A percentile compares a stretch with the other conserved stretches of the same genome.
Conservation (phyloP, 2,113 vertebrate genomes). For the Neoarius graeffei region DNA sequence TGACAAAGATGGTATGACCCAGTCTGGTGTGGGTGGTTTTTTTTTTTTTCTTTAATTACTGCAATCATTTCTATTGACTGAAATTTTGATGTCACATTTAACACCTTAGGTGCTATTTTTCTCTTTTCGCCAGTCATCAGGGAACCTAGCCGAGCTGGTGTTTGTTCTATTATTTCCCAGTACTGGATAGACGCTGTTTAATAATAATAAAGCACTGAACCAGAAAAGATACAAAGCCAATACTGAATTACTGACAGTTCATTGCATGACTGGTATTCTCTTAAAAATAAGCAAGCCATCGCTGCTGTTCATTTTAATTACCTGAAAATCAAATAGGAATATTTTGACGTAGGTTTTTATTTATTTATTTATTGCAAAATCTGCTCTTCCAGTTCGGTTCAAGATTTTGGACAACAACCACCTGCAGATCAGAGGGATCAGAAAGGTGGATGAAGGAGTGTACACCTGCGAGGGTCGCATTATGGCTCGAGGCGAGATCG, state of each 20-base stretch:
- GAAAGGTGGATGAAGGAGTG: constrained; percentile 91
- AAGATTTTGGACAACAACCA: constrained; percentile 91
- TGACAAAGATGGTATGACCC: constrained; percentile 90
- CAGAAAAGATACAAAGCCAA: background rate
- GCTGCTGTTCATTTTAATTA: background rate
- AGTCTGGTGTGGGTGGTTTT: background rate
- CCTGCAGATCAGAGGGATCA: constrained; percentile 93
- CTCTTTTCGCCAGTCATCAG: background rate
- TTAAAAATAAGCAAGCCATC: background rate
- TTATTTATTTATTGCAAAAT: background rate
- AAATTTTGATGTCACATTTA: background rate
- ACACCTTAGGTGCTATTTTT: background rate
- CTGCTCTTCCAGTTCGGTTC: constrained; percentile 80
- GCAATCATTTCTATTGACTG: background rate
- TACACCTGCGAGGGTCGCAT: constrained; percentile 94
- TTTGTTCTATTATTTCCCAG: background rate
- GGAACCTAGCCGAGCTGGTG: background rate
- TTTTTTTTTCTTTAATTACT: background rate
- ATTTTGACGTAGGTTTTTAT: background rate
- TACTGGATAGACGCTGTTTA: background rate
- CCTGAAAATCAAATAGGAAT: background rate
- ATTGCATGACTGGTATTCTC: constrained; percentile 10
- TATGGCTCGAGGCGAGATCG: constrained; percentile 92
- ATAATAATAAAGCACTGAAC: background rate
- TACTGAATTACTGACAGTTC: background rate